phyloP scores from a whole-genome alignment of 2,113 vertebrate genomes.

The Suricata suricatta region DNA sequence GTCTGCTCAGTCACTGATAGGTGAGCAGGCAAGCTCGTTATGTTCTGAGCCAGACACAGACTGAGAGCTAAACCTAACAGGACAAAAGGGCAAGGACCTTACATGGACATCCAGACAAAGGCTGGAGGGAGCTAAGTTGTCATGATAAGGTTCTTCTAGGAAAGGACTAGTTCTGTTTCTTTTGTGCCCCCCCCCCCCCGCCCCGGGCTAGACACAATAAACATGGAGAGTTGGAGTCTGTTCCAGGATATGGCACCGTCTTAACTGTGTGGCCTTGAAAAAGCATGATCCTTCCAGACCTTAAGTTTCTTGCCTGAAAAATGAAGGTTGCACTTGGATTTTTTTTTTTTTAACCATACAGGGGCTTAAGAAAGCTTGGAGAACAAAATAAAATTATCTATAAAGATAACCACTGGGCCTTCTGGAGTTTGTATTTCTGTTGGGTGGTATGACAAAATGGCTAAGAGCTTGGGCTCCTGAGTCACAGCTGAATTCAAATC shows the following conservation, averaged over 20 bases:
- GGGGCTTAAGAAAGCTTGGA: background rate
- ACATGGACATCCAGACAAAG: background rate
- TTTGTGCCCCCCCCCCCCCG: background rate
- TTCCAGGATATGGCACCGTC: background rate
- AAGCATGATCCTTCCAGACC: background rate
- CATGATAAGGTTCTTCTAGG: background rate
- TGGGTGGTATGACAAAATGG: background rate
- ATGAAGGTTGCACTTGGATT: background rate
- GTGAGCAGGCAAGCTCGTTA: background rate
- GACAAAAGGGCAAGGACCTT: background rate
- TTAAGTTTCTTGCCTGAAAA: slow-evolving; percentile 11
- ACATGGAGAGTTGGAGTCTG: background rate
- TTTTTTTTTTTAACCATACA: background rate
- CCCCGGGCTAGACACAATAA: background rate
- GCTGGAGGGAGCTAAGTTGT: background rate
- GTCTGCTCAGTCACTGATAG: background rate
- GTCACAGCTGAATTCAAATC: background rate
- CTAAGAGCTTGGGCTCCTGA: background rate
- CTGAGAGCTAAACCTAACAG: background rate
- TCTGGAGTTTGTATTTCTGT: slow-evolving; percentile 14
- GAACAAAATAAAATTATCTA: background rate
- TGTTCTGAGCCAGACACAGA: background rate
- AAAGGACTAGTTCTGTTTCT: background rate
- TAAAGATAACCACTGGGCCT: background rate
- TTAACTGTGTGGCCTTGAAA: slow-evolving; percentile 10